Evolutionary conservation across 2,888 invertebrate species (phyloP), one percentile per base, ranked within the genome.

Genomic region (Smittia sp.): DNA sequence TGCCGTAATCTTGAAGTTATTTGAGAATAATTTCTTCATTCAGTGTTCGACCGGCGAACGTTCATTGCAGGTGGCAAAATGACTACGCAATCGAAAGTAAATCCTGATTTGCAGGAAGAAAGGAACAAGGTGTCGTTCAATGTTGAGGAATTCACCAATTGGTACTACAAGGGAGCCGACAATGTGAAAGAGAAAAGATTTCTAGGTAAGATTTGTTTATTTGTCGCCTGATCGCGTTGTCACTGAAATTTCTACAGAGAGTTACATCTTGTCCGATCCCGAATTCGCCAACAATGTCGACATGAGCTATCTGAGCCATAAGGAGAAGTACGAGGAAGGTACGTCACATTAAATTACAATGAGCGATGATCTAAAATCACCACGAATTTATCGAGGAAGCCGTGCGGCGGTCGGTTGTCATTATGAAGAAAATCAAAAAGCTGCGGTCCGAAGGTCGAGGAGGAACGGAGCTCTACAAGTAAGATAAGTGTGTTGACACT

Each of bases 311-410:
- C 84, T 92, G 75, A 93, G 93, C 75, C 93, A 94, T 79, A 93
- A 93, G 79, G 92, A 94, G 78, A 88, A 91, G 76, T 94, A 94
- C 80, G 92, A 92, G 79, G 85, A 91, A n/a, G n/a, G n/a, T n/a
- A n/a, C n/a, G n/a, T n/a, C n/a, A n/a, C n/a, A n/a, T n/a, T n/a
- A n/a, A n/a, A n/a, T n/a, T n/a, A n/a, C n/a, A n/a, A n/a, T n/a
- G n/a, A n/a, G n/a, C n/a, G n/a, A n/a, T n/a, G n/a, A n/a, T n/a
- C n/a, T n/a, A n/a, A n/a, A n/a, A n/a, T n/a, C n/a, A n/a, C n/a
- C n/a, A n/a, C n/a, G n/a, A n/a, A n/a, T n/a, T n/a, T n/a, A n/a
- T n/a, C n/a, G n/a, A n/a, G n/a, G n/a, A n/a, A n/a, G n/a, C n/a
- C n/a, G n/a, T n/a, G n/a, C n/a, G 77, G 88, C 90, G 11, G 81